Evolutionary conservation across 2,113 vertebrate species (phyloP).

Genomic region (Odontophorus gujanensis): DNA sequence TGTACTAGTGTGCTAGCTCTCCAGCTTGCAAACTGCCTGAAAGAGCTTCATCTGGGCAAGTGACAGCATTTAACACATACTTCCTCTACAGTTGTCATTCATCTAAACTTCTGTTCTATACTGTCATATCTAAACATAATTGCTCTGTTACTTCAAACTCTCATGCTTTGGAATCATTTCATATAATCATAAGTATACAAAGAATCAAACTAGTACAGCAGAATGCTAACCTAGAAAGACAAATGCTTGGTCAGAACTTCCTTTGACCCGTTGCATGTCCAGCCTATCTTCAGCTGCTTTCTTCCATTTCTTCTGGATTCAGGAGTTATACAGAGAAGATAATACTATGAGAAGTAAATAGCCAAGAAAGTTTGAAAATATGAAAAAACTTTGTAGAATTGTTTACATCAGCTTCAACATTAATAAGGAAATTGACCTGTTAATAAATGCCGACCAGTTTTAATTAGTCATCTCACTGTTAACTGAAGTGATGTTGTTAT

Average conservation of each 20-base stretch:
- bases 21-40: neutral
- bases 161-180: neutral
- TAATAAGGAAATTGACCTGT: neutral
- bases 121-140: neutral
- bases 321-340: neutral
- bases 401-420: neutral
- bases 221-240: neutral
- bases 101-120: conserved; percentile 4
- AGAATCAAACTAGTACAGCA: neutral
- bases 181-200: neutral
- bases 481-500: neutral
- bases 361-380: neutral
- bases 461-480: neutral
- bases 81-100: neutral
- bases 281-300: neutral
- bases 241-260: neutral
- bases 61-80: neutral
- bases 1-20: neutral
- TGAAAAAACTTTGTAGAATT: neutral
- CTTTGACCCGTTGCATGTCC: neutral
- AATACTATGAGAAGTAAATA: neutral
- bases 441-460: conserved; percentile 12
- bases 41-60: neutral
- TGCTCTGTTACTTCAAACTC: neutral
- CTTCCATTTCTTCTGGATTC: neutral